phyloP scores from a whole-genome alignment of 1,140 invertebrate genomes.

The Belonocnema kinseyi region DNA sequence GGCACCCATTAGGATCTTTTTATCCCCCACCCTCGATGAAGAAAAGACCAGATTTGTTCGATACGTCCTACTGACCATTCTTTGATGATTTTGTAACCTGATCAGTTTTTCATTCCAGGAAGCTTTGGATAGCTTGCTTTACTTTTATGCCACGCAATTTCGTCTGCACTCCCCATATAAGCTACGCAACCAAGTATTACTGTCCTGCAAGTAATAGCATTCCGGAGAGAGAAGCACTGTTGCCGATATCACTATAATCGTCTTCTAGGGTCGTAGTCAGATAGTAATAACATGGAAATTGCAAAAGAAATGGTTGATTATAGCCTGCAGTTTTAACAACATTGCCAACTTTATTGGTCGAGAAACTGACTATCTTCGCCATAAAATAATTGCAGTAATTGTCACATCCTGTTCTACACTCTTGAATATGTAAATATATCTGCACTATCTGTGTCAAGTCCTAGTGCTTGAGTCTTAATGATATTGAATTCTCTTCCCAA shows the following conservation, averaged over 20 bases:
- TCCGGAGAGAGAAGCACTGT: not conserved
- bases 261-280: not conserved
- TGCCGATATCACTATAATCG: not conserved
- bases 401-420: not conserved
- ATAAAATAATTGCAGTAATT: conserved; percentile 4
- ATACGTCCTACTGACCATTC: too few species aligned
- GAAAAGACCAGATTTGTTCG: too few species aligned
- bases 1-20: too few species aligned
- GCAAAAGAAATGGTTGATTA: not conserved
- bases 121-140: not conserved
- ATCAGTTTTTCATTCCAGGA: not conserved
- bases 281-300: not conserved
- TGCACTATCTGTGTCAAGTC: not conserved
- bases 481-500: not conserved
- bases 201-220: not conserved
- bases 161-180: not conserved
- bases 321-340: not conserved
- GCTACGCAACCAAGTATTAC: not conserved
- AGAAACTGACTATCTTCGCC: not conserved
- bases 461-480: not conserved
- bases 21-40: too few species aligned
- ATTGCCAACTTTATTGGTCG: not conserved
- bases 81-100: too few species aligned
- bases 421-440: not conserved
- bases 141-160: not conserved